Base-by-base conservation (phyloP, 2,113 vertebrate genomes). In the Conger conger region DNA sequence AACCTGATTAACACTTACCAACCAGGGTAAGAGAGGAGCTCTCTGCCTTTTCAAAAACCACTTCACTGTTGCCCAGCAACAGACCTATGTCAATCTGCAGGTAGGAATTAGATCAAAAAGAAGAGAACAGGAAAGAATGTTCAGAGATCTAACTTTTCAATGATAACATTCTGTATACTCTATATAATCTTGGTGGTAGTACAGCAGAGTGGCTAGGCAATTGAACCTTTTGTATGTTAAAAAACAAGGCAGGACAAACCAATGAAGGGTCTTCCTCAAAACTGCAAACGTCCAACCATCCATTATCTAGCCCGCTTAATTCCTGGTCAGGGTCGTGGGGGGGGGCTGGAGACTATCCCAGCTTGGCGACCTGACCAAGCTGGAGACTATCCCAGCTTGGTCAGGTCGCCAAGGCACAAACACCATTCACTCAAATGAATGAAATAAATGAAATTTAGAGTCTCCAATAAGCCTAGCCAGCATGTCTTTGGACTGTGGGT, bases 31-130 rank as follows among this genome's bases (percentile, higher is more conserved):
- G 90, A 17, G 98, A 96, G 0, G 98, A 99, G 88, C 87, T 98
- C 88, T 98, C 98, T 0, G 97, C 94, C 91, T 99, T 99, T 91
- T 99, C 98, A 93, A 99, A 99, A 84, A 97, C 94, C 92, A 99
- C 97, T 89, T 99, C 98, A 90, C 98, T 98, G 93, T 99, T 97
- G 79, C 95, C 95, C 88, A 98, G 88, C 91, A 99, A 92, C 93
- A 99, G 93, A 38, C 98, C 98, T 54, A 97, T 90, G 1, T 96
- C 94, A 0, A 98, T 96, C 97, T 98, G 92, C 36, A 86, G 80
- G 76, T 18, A 84, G 18, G 6, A 77, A 83, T 35, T 36, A 0
- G 33, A n/a, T 63, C 11, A 76, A n/a, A n/a, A 0, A 60, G 53
- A 50, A 42, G 6, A 38, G 23, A 33, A 76, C n/a, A 23, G 50